Conservation (phyloP, 2,113 vertebrate species). For the Sitta europaea region DNA sequence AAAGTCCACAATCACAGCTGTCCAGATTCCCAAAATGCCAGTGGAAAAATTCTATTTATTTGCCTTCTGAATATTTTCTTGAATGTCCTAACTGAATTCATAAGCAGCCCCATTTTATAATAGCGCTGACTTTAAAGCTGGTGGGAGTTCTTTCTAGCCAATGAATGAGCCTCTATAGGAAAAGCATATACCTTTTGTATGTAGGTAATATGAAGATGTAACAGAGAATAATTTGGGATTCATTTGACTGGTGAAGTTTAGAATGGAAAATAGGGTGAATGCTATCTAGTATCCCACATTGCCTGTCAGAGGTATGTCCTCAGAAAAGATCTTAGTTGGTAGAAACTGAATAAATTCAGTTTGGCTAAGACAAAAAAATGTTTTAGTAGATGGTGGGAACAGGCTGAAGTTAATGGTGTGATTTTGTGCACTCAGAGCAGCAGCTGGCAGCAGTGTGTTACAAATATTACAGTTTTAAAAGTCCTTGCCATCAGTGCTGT, state of each 20-base stretch:
- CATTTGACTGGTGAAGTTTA: background rate
- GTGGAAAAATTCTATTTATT: background rate
- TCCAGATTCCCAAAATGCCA: background rate
- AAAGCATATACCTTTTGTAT: accelerated
- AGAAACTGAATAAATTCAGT: background rate
- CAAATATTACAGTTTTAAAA: background rate
- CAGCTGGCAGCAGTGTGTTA: background rate
- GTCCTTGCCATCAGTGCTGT: background rate
- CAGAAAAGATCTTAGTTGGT: background rate
- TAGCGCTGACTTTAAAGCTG: background rate
- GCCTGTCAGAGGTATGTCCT: background rate
- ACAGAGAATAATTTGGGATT: background rate
- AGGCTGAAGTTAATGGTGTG: background rate
- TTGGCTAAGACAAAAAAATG: background rate
- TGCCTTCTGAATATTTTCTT: background rate
- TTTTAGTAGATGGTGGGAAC: background rate
- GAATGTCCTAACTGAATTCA: background rate
- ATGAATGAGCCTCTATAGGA: background rate
- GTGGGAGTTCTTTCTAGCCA: background rate
- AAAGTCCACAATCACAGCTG: background rate
- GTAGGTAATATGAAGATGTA: background rate
- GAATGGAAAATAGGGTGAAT: background rate
- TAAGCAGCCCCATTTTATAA: background rate
- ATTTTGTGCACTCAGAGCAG: background rate
- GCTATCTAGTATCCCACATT: background rate